A percentile compares a stretch with the other conserved stretches of the same genome.
Conservation (phyloP, 2,888 invertebrate genomes). For the Aleiodes leptofemur region DNA sequence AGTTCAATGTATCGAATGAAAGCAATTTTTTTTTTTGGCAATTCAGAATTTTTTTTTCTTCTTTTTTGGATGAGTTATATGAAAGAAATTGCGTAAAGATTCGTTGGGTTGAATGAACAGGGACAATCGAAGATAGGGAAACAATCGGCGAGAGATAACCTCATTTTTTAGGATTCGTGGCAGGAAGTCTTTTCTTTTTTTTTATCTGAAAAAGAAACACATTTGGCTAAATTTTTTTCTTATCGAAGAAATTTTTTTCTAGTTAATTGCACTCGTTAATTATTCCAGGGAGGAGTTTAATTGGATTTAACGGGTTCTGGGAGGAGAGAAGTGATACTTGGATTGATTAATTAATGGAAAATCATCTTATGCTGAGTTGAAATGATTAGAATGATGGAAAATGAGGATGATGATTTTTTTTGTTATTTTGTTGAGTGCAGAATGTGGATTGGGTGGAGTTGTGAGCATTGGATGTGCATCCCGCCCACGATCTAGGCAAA, state of each 20-base stretch:
- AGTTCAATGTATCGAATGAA: too few relatives aligned
- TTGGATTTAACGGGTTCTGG: neutral
- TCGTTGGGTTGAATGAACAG: conserved; percentile 26
- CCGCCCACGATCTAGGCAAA: conserved; percentile 68
- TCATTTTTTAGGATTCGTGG: conserved; percentile 47
- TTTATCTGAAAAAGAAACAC: neutral
- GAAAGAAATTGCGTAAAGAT: neutral
- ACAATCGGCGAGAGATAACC: conserved; percentile 65
- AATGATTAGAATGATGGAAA: neutral
- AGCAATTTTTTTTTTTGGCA: too few relatives aligned
- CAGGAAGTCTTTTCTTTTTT: conserved; percentile 41
- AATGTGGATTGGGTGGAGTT: conserved; percentile 31
- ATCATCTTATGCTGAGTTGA: neutral
- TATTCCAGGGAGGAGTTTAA: neutral
- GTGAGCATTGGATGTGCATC: conserved; percentile 28
- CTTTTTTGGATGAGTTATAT: neutral
- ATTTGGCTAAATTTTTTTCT: neutral
- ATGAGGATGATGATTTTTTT: too few relatives aligned
- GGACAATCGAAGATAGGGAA: conserved; percentile 61
- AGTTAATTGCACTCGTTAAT: neutral
- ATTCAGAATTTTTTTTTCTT: neutral
- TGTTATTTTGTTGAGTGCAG: conserved; percentile 1
- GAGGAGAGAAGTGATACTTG: neutral
- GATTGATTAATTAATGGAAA: neutral
- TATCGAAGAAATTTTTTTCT: neutral